phyloP scores from a whole-genome alignment of 2,888 invertebrate genomes.

The Cinara cedri region DNA sequence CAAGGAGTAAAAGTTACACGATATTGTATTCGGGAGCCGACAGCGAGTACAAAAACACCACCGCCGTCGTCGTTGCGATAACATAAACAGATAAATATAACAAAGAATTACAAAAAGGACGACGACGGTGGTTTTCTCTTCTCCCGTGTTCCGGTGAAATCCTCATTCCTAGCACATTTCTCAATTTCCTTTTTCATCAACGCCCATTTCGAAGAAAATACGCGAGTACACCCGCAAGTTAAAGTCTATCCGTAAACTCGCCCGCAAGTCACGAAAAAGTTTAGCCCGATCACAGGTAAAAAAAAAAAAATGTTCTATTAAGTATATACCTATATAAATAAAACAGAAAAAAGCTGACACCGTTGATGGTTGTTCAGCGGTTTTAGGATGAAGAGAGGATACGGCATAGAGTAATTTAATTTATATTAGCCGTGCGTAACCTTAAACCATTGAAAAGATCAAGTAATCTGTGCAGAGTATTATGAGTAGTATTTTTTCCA shows the following conservation, averaged over 20 bases:
- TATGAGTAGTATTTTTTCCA: no score
- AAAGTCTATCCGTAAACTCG: constrained; percentile 13
- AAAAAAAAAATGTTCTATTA: not conserved
- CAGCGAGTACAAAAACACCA: constrained; percentile 23
- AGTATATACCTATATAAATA: not conserved
- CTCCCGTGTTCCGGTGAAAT: constrained; percentile 23
- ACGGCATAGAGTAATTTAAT: no score
- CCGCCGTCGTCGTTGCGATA: constrained; percentile 27
- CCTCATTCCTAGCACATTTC: constrained; percentile 45
- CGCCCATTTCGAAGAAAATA: not conserved
- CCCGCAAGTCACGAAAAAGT: not conserved
- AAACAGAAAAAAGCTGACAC: not conserved
- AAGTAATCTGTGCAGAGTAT: no score
- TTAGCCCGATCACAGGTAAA: not conserved
- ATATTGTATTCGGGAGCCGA: constrained; percentile 22
- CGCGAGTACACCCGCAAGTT: not conserved
- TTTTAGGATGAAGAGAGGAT: no score
- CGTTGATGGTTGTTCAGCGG: not conserved
- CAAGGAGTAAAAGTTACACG: not conserved
- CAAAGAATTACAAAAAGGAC: constrained; percentile 40
- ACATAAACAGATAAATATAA: constrained; percentile 51
- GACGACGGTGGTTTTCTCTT: not conserved
- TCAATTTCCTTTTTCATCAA: constrained; percentile 56
- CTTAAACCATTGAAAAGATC: no score
- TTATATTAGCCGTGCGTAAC: no score